Percentiles rank a stretch among this genome's conserved stretches.
phyloP scores from a whole-genome alignment of 1,140 invertebrate genomes.

The Calliopsis andreniformis region DNA sequence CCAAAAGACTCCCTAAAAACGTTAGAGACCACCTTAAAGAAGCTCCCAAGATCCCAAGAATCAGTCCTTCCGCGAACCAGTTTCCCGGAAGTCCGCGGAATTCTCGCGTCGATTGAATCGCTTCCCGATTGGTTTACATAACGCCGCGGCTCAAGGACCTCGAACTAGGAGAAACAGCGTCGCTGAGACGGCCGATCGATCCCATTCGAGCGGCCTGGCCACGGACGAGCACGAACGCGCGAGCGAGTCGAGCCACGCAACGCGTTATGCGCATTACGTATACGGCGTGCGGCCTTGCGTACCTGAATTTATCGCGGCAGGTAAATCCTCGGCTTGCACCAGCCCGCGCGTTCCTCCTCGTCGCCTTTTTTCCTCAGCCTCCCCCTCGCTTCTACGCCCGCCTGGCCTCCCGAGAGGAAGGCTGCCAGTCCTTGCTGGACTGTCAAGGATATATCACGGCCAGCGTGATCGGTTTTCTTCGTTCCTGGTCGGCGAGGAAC shows the following conservation, averaged over 20 bases:
- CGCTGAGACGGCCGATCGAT: background rate
- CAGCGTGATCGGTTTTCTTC: conserved; percentile 20
- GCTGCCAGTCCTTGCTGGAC: conserved; percentile 53
- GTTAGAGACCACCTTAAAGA: too few species aligned
- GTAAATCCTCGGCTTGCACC: conserved; percentile 59
- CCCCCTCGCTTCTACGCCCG: conserved; percentile 17
- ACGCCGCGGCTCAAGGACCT: conserved; percentile 59
- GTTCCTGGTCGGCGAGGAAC: background rate
- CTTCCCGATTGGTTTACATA: conserved; percentile 65
- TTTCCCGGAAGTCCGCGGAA: conserved; percentile 25
- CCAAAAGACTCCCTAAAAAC: too few species aligned
- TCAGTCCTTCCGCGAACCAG: background rate
- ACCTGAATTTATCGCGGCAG: conserved; percentile 71
- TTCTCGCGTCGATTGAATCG: conserved; percentile 17
- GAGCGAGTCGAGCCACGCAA: conserved; percentile 22
- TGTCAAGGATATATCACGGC: conserved; percentile 64
- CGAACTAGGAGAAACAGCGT: conserved; percentile 27
- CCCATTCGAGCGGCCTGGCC: background rate
- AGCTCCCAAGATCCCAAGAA: too few species aligned
- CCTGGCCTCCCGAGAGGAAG: conserved; percentile 43
- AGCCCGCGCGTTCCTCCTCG: conserved; percentile 5
- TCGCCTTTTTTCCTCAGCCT: conserved; percentile 22
- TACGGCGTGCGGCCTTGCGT: conserved; percentile 65
- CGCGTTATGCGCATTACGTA: conserved; percentile 59
- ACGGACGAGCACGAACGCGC: background rate